A percentile compares a stretch with the other conserved stretches of the same genome.
Evolutionary conservation across 2,797 vertebrate genomes (phyloP).

Genomic region (Staurois parvus): DNA sequence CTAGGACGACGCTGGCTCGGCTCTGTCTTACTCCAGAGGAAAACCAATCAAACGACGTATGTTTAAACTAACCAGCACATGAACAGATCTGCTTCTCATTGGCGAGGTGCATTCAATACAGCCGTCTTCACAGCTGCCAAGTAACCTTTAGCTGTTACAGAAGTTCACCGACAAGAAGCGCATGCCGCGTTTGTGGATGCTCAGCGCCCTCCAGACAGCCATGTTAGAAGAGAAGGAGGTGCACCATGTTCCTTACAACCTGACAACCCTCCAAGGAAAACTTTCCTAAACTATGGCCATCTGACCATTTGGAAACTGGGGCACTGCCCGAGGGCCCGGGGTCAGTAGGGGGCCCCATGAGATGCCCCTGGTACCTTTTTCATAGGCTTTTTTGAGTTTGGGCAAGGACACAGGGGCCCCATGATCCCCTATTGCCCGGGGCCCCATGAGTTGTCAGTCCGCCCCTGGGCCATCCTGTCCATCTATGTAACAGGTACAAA

Average conservation of each 20-base stretch:
- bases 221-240: not conserved
- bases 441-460: no score
- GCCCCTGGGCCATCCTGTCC: not conserved
- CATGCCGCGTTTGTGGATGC: not conserved
- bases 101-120: conserved; percentile 17
- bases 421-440: no score
- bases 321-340: no score
- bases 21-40: conserved; percentile 21
- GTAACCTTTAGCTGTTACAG: not conserved
- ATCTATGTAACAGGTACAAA: not conserved
- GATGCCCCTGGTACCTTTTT: no score
- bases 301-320: no score
- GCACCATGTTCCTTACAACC: not conserved
- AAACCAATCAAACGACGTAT: conserved; percentile 24
- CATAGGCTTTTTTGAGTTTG: no score
- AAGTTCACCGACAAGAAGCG: not conserved
- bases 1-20: conserved; percentile 16
- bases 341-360: no score
- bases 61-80: conserved; percentile 12
- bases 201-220: not conserved
- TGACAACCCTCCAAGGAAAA: not conserved
- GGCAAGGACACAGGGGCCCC: no score
- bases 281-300: not conserved
- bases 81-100: conserved; percentile 15
- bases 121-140: conserved; percentile 1